Base-by-base conservation (phyloP, 1,140 invertebrate species). In the Scaptomyza pallida region DNA sequence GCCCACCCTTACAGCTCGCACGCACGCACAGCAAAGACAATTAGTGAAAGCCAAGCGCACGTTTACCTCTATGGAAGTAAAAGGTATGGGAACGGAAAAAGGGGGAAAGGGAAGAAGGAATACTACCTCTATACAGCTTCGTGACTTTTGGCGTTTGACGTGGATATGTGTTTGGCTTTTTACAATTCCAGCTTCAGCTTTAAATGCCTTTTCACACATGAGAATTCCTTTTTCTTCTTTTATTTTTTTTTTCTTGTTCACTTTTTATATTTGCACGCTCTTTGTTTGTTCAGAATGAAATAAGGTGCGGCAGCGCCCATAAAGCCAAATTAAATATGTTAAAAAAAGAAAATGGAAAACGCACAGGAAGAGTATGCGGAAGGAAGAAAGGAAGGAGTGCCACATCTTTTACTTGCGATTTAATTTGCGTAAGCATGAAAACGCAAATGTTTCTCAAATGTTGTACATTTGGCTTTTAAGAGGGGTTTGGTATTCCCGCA, bases 281-380 rank as follows among this genome's bases (percentile, higher is more conserved):
- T 75, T 57, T 72, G 69, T 72, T 75, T 75, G 73, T 19, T 62
- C 33, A 37, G 57, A 68, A 72, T 75, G 79, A 69, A 81, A 86
- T 74, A 86, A 75, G 82, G 82, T 88, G 82, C 78, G 82, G 67
- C 82, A 30, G 75, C 59, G 68, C 57, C 82, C 78, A 88, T 88
- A 88, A 88, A 88, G 75, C 52, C 63, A 82, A 88, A 88, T 88
- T 88, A 88, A 88, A 88, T 88, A 88, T 51, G 50, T 41, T 56
- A 47, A 57, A 59, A 59, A 30, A 37, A 21, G 21, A 35, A 17
- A 50, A 54, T 26, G 19, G 1, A 64, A 37, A 33, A 23, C 23
- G 40, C 6, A 45, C 19, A 60, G 30, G 6, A 17, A 13, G 12
- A 48, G 19, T 3, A 26, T 51, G 59, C 4, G 19, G 26, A 8